Evolutionary conservation across 2,888 invertebrate species (phyloP).

Genomic region (Oeneis ivallda): DNA sequence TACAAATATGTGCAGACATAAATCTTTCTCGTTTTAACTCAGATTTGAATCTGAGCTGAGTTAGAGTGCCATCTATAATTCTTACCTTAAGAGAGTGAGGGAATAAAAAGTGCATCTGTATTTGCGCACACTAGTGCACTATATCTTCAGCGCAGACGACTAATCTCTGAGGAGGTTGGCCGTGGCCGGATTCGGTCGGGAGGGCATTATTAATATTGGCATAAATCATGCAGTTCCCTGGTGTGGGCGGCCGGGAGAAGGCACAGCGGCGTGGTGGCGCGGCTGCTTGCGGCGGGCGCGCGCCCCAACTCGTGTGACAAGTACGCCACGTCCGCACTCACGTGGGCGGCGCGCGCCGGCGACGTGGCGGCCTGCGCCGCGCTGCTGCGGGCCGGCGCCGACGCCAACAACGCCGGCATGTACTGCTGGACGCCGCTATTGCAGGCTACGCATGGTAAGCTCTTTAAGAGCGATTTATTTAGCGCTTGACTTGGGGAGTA

Average conservation of each 20-base stretch:
- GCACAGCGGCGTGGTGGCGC: slow-evolving; percentile 91
- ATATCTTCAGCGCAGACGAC: no score
- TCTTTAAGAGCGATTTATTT: no score
- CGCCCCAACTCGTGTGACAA: slow-evolving; percentile 98
- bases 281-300: slow-evolving; percentile 92
- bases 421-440: slow-evolving; percentile 98
- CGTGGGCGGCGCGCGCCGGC: slow-evolving; percentile 97
- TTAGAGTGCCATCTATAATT: no score
- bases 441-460: slow-evolving; percentile 85
- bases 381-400: slow-evolving; percentile 92
- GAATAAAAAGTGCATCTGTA: no score
- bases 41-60: no score
- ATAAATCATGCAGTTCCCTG: slow-evolving; percentile 86
- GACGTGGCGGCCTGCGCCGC: slow-evolving; percentile 91
- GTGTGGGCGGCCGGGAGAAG: slow-evolving; percentile 98
- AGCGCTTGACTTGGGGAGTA: no score
- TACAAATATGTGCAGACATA: no score
- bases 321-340: slow-evolving; percentile 97
- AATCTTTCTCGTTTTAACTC: no score
- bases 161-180: no score
- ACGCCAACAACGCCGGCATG: slow-evolving; percentile 96
- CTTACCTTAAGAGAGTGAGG: no score
- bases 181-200: no score
- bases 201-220: neutral
- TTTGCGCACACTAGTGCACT: no score